A percentile compares a stretch with the other conserved stretches of the same genome.
Conservation (phyloP, 2,888 invertebrate species). For the Mycalesis mineus region DNA sequence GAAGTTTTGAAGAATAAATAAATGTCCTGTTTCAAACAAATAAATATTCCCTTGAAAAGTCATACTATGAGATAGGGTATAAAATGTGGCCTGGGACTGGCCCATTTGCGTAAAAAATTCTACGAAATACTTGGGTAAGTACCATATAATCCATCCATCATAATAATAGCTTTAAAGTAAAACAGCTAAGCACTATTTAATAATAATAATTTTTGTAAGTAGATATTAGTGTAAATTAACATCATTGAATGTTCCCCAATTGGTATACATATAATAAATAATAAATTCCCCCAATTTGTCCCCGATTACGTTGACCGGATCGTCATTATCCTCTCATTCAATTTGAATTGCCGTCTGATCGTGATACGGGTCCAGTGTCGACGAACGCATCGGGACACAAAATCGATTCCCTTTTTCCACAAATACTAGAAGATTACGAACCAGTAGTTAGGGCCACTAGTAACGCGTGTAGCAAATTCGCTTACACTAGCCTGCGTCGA, state of each 20-base stretch:
- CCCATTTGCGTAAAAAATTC: too few relatives aligned
- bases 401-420: constrained; percentile 8
- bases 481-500: too few relatives aligned
- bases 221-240: background rate
- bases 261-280: background rate
- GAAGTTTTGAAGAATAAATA: too few relatives aligned
- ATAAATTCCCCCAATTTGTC: constrained; percentile 26
- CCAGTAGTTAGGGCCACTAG: background rate
- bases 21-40: too few relatives aligned
- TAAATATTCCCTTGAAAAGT: too few relatives aligned
- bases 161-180: too few relatives aligned
- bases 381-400: constrained; percentile 21
- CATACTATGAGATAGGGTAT: too few relatives aligned
- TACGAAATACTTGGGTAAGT: too few relatives aligned
- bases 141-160: too few relatives aligned
- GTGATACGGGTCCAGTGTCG: constrained; percentile 29
- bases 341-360: constrained; percentile 27
- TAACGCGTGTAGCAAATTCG: background rate
- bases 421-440: background rate
- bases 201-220: too few relatives aligned
- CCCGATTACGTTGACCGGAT: constrained; percentile 24
- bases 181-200: too few relatives aligned
- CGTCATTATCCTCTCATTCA: constrained; percentile 29
- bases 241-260: constrained; percentile 24
- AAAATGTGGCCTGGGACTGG: too few relatives aligned